Conservation (phyloP, 2,888 invertebrate genomes). For the Tipula lateralis region DNA sequence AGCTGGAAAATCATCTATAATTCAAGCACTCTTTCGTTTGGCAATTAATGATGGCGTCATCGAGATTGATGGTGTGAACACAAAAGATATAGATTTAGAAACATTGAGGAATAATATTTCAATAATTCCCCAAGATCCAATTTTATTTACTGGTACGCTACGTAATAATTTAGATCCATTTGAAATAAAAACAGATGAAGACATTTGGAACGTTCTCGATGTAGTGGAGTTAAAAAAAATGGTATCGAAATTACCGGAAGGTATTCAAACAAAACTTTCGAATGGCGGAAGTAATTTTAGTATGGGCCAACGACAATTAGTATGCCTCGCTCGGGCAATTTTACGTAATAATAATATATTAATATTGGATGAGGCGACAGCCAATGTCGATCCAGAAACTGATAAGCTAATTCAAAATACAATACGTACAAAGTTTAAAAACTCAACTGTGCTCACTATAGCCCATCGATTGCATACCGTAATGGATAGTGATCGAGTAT, state of each 20-base stretch:
- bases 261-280: constrained; percentile 61
- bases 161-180: constrained; percentile 76
- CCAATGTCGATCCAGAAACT: constrained; percentile 79
- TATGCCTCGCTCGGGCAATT: constrained; percentile 75
- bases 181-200: constrained; percentile 59
- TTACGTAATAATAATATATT: constrained; percentile 56
- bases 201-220: constrained; percentile 66
- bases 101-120: constrained; percentile 70
- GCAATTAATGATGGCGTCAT: constrained; percentile 67
- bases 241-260: constrained; percentile 53
- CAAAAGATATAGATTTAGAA: constrained; percentile 61
- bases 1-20: constrained; percentile 72
- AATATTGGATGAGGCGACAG: constrained; percentile 70
- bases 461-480: constrained; percentile 88
- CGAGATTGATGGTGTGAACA: constrained; percentile 64
- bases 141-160: constrained; percentile 68
- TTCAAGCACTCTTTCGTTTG: constrained; percentile 67
- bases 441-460: constrained; percentile 84
- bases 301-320: constrained; percentile 73
- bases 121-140: constrained; percentile 82
- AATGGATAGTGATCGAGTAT: constrained; percentile 80
- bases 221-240: constrained; percentile 69
- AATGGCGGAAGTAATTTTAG: constrained; percentile 74
- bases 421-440: constrained; percentile 69
- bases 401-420: constrained; percentile 79